Percentiles rank a stretch among this genome's conserved stretches.
These are phyloP conservation scores for Conistra vaccinii DNA, from an alignment of 2,888 invertebrate genomes.

Conservation along the genomic window DNA sequence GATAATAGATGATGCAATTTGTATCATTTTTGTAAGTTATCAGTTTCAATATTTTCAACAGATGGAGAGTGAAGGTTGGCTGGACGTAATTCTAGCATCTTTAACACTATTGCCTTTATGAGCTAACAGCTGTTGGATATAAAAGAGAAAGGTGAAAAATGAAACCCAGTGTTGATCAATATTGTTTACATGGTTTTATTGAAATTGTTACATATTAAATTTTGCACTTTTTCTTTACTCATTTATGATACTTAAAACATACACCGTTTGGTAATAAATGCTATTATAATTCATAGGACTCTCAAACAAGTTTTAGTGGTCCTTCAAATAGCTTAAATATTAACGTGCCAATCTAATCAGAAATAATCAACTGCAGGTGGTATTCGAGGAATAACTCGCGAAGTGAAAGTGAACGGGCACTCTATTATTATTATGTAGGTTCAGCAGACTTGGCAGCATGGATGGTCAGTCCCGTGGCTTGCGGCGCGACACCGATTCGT, in stretches of 20 bases:
- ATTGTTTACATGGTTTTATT: constrained; percentile 90
- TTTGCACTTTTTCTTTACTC: constrained; percentile 89
- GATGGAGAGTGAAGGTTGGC: constrained; percentile 81
- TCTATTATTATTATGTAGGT: constrained; percentile 70
- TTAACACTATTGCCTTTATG: constrained; percentile 74
- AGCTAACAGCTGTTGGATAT: constrained; percentile 43
- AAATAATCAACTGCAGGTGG: constrained; percentile 68
- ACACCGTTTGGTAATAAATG: constrained; percentile 90
- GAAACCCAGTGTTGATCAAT: constrained; percentile 82
- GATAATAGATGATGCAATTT: not conserved
- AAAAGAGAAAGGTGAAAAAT: constrained; percentile 66
- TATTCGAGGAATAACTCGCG: constrained; percentile 68
- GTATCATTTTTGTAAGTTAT: not conserved
- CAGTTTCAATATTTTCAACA: constrained; percentile 70
- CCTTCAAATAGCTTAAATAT: constrained; percentile 84
- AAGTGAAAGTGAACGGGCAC: constrained; percentile 71
- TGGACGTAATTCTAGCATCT: constrained; percentile 73
- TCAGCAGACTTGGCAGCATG: constrained; percentile 68
- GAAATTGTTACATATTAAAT: constrained; percentile 90
- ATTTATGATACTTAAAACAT: constrained; percentile 88
- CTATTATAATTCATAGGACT: constrained; percentile 87
- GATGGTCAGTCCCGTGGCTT: constrained; percentile 67
- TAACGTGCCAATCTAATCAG: constrained; percentile 74
- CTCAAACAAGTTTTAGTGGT: constrained; percentile 82
- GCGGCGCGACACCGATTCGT: constrained; percentile 52